phyloP scores from a whole-genome alignment of 2,888 invertebrate species.

The Polyploca ridens region DNA sequence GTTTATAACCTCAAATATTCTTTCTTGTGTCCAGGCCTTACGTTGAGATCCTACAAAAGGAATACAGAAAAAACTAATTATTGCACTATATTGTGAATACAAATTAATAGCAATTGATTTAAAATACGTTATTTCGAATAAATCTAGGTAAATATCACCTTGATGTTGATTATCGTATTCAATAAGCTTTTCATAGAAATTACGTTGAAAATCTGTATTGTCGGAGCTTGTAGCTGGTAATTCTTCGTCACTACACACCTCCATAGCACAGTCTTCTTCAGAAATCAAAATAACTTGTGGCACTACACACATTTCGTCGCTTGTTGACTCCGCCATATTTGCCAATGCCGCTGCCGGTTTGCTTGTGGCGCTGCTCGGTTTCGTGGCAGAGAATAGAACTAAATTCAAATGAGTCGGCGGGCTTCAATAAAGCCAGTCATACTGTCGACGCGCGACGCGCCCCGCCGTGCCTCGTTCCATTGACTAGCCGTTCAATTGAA shows the following conservation, averaged over 20 bases:
- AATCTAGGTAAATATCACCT: not conserved
- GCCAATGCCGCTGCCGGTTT: not conserved
- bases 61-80: not conserved
- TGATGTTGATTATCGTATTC: not conserved
- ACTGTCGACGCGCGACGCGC: not conserved
- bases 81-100: not conserved
- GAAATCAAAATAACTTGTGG: slow-evolving; percentile 1
- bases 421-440: not conserved
- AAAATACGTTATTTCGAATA: not conserved
- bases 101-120: not conserved
- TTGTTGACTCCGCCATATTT: slow-evolving; percentile 1
- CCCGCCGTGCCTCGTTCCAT: not conserved
- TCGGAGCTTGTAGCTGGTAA: not conserved
- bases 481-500: not conserved
- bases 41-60: not conserved
- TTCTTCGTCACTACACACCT: not conserved
- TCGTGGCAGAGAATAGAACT: not conserved
- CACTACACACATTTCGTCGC: not conserved
- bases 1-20: slow-evolving; percentile 16
- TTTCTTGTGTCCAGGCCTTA: slow-evolving; percentile 2
- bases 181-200: not conserved
- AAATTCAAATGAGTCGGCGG: not conserved
- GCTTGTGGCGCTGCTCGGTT: not conserved
- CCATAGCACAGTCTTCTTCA: not conserved
- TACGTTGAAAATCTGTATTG: not conserved